Conservation (phyloP, 2,797 vertebrate genomes). For the Margarornis squamiger region DNA sequence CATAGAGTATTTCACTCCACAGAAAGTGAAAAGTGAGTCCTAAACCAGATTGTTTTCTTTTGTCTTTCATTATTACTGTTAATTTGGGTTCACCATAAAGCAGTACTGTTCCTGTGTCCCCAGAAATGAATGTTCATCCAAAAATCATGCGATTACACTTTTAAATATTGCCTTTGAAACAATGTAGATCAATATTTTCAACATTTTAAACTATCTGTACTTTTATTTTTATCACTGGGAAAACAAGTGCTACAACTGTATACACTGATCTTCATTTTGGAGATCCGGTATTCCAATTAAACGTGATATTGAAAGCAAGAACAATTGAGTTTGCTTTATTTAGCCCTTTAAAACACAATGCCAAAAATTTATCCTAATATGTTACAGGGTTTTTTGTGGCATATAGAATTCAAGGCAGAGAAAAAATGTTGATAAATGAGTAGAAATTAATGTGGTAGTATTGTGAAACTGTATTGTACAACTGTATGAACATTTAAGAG, state of each 20-base stretch:
- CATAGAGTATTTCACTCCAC: neutral
- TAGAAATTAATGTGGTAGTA: neutral
- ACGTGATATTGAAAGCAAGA: neutral
- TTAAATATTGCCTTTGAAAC: neutral
- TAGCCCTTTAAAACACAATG: neutral
- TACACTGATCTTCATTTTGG: neutral
- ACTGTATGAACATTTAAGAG: neutral
- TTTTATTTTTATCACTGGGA: neutral
- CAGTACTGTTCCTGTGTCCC: neutral
- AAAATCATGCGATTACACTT: neutral
- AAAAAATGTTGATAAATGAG: neutral
- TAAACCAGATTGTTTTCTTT: neutral
- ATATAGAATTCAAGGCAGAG: neutral
- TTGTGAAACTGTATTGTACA: neutral
- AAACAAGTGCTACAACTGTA: neutral
- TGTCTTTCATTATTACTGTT: neutral
- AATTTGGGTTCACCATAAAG: neutral
- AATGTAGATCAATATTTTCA: neutral
- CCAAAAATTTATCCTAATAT: neutral
- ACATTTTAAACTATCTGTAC: neutral
- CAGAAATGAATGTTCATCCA: neutral
- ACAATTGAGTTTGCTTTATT: neutral
- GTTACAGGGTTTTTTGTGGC: neutral
- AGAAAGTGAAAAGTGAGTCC: neutral
- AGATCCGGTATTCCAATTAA: neutral